Percentiles rank a stretch among this genome's conserved stretches.
Conservation (phyloP, 2,113 vertebrate species). For the Ochotona curzoniae region DNA sequence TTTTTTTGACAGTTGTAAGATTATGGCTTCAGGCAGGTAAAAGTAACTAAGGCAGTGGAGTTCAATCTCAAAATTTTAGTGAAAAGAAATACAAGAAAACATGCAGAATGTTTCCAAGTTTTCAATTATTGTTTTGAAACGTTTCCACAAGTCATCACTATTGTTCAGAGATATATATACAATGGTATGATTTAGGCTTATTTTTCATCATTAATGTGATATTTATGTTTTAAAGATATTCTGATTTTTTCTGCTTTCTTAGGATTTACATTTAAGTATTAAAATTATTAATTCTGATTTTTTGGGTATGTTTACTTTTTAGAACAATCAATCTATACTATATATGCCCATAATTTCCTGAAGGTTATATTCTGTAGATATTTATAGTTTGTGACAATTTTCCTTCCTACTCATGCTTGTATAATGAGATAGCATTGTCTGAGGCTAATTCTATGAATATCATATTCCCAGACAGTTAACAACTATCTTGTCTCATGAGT, state of each 20-base stretch:
- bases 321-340: background rate
- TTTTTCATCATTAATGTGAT: conserved; percentile 29
- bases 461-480: background rate
- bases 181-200: background rate
- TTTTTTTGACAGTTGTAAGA: conserved; percentile 62
- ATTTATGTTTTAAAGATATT: conserved; percentile 44
- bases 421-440: background rate
- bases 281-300: conserved; percentile 40
- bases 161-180: conserved; percentile 33
- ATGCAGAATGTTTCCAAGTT: conserved; percentile 44
- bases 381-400: background rate
- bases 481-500: background rate
- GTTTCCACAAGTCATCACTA: background rate
- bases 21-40: conserved; percentile 69
- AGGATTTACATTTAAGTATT: no score
- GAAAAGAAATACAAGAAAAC: conserved; percentile 53
- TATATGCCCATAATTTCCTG: background rate
- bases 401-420: background rate
- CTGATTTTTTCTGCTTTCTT: background rate
- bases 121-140: conserved; percentile 55
- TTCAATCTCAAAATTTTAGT: conserved; percentile 52
- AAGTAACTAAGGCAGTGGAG: conserved; percentile 63
- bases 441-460: background rate
- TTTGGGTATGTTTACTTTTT: background rate
- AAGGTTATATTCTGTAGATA: conserved; percentile 22